Conservation (phyloP, 2,797 vertebrate species). For the Margarornis squamiger region DNA sequence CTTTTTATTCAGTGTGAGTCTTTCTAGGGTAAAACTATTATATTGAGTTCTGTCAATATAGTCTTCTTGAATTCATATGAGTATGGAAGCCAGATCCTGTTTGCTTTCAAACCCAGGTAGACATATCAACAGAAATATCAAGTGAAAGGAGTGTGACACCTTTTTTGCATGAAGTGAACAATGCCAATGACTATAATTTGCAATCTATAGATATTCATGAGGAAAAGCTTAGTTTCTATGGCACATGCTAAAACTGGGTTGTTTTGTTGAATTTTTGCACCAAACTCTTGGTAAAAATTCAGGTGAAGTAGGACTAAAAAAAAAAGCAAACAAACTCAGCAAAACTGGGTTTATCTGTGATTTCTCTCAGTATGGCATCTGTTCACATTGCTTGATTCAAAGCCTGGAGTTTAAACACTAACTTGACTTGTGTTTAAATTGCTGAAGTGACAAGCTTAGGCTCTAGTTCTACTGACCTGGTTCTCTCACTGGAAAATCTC, state of each 20-base stretch:
- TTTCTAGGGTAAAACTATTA: neutral
- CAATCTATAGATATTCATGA: neutral
- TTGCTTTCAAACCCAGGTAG: neutral
- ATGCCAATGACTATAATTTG: slow-evolving; percentile 1
- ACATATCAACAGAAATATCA: neutral
- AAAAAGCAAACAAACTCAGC: neutral
- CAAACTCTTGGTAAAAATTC: neutral
- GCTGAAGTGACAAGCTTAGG: neutral
- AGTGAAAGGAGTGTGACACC: neutral
- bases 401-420: neutral
- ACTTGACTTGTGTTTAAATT: neutral
- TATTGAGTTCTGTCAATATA: neutral
- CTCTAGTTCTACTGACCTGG: slow-evolving; percentile 21
- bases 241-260: neutral
- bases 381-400: neutral
- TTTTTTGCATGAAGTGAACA: slow-evolving; percentile 27
- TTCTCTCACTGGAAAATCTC: neutral
- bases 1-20: neutral
- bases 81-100: neutral
- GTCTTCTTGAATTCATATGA: neutral
- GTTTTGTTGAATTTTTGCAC: neutral
- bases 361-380: neutral
- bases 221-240: neutral
- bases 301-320: neutral
- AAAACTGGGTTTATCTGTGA: neutral